Evolutionary conservation across 2,888 invertebrate genomes (phyloP).

Genomic region (Dolichomitus sp.): DNA sequence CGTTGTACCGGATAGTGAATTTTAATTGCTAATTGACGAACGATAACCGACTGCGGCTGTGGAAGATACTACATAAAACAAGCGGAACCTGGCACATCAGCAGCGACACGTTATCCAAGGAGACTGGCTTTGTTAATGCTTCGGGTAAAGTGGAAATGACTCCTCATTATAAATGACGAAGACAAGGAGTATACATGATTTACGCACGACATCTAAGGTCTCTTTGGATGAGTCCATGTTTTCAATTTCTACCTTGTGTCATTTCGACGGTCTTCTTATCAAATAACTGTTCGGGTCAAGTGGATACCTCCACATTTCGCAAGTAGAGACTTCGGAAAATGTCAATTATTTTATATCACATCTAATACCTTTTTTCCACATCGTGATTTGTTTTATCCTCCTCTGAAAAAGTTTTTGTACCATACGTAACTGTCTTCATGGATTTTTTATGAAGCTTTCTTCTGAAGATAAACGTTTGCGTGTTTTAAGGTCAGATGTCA

Average conservation of each 20-base stretch:
- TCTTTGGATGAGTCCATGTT: background rate
- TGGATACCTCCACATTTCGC: background rate
- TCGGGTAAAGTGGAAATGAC: conserved; percentile 6
- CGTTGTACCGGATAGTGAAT: conserved; percentile 58
- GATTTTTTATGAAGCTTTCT: too few species aligned
- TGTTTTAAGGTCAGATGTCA: background rate
- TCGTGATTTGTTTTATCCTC: too few species aligned
- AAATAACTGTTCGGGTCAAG: background rate
- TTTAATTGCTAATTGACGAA: conserved; percentile 65
- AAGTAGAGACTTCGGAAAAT: background rate
- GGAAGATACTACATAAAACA: background rate
- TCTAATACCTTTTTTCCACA: background rate
- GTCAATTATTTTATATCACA: background rate
- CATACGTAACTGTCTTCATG: too few species aligned
- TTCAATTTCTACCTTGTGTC: background rate
- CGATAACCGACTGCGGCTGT: conserved; percentile 21
- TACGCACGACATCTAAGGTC: background rate
- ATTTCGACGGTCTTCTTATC: background rate
- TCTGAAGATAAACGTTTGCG: too few species aligned
- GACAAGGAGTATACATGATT: background rate
- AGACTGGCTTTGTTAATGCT: conserved; percentile 8
- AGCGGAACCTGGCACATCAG: conserved; percentile 12
- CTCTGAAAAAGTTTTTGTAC: too few species aligned
- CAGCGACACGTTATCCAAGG: conserved; percentile 27
- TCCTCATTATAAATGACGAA: background rate